phyloP scores from a whole-genome alignment of 2,797 vertebrate genomes.

The Smutsia temminckii region DNA sequence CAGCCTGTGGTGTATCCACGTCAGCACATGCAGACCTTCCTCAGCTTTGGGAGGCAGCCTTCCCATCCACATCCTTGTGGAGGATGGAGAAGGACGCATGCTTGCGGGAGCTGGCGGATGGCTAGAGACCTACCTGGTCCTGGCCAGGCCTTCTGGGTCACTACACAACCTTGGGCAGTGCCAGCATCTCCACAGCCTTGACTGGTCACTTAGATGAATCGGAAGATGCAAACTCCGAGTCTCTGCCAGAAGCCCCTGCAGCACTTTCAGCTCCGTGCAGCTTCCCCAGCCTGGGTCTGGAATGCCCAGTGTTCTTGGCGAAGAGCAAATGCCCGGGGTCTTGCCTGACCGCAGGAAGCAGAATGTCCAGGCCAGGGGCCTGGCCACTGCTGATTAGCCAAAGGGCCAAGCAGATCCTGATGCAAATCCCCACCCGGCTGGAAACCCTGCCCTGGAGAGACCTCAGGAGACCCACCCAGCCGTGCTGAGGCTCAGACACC shows the following conservation, averaged over 20 bases:
- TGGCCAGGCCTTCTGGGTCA: neutral
- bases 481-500: neutral
- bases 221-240: neutral
- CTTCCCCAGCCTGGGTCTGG: neutral
- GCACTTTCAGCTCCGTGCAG: too few relatives aligned
- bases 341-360: neutral
- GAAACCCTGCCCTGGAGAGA: neutral
- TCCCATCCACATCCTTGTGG: neutral
- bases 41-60: neutral
- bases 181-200: neutral
- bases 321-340: neutral
- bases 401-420: neutral
- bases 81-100: neutral
- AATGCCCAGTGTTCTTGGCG: neutral
- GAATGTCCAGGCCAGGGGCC: too few relatives aligned
- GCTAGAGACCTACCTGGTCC: too few relatives aligned
- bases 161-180: neutral
- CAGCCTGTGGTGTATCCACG: too few relatives aligned
- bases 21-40: fast-evolving
- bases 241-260: neutral
- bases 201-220: neutral
- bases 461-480: too few relatives aligned
- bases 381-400: too few relatives aligned
- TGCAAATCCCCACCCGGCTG: neutral
- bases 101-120: neutral